Evolutionary conservation across 2,113 vertebrate genomes (phyloP).

Genomic region (Datnioides undecimradiatus): DNA sequence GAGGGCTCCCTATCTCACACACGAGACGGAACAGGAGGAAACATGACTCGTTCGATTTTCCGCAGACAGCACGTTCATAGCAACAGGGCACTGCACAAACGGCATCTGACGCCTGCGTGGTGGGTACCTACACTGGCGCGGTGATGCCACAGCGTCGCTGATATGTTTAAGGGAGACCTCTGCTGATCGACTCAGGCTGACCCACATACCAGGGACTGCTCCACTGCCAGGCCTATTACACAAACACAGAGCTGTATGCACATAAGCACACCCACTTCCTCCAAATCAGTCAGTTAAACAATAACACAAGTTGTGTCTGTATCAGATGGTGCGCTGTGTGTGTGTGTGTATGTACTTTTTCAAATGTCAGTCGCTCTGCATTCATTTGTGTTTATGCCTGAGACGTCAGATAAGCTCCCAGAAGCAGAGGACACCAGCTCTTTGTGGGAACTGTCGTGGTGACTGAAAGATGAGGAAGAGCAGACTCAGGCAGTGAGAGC

Average conservation of each 20-base stretch:
- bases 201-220: slow-evolving; percentile 41
- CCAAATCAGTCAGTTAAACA: background rate
- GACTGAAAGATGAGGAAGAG: background rate
- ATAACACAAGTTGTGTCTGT: background rate
- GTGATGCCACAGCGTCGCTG: too few relatives aligned
- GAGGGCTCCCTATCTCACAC: background rate
- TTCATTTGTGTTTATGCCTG: background rate
- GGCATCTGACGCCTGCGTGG: background rate
- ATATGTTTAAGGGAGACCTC: slow-evolving; percentile 56
- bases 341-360: background rate
- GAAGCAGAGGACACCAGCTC: too few relatives aligned
- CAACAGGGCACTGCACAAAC: background rate
- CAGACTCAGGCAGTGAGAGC: background rate
- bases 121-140: background rate
- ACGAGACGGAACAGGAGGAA: background rate
- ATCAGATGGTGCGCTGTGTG: background rate
- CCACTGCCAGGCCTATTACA: slow-evolving; percentile 6
- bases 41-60: background rate
- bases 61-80: background rate
- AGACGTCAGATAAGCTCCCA: background rate
- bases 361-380: background rate
- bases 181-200: slow-evolving; percentile 47
- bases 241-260: background rate
- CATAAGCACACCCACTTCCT: background rate
- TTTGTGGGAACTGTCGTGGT: too few relatives aligned